These are phyloP conservation scores for Apodemus speciosus DNA, from an alignment of 2,113 vertebrate genomes.

Conservation along the genomic window DNA sequence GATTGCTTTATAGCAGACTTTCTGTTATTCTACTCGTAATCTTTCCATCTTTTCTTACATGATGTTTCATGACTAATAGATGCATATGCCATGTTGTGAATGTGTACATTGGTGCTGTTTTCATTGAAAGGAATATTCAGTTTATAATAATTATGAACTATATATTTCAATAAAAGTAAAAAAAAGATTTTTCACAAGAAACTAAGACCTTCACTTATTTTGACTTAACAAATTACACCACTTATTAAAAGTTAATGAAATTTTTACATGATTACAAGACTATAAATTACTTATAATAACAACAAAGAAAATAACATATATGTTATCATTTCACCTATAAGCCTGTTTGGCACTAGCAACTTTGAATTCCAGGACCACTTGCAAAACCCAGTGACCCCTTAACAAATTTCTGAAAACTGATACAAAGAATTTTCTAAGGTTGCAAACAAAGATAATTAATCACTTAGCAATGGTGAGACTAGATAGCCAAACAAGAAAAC, in stretches of 20 bases:
- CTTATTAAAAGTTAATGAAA: background rate
- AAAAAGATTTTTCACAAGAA: background rate
- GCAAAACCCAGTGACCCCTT: background rate
- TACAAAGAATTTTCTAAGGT: background rate
- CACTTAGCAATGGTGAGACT: background rate
- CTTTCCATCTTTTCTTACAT: background rate
- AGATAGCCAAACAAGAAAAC: background rate
- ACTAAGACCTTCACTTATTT: background rate
- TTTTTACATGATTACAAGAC: background rate
- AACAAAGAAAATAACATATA: background rate
- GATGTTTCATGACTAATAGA: background rate
- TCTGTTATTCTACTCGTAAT: background rate
- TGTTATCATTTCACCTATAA: background rate
- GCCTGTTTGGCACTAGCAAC: background rate
- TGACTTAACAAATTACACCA: background rate
- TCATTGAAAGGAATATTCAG: background rate
- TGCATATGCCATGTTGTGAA: background rate
- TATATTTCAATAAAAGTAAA: constrained; percentile 20
- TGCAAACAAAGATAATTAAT: background rate
- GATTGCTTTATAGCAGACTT: background rate
- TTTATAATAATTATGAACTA: background rate
- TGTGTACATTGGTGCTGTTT: background rate
- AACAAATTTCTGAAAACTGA: background rate
- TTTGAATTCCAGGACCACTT: background rate
- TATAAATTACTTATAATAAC: background rate